A percentile compares a stretch with the other conserved stretches of the same genome.
These are phyloP conservation scores for Pollenia labialis DNA, from an alignment of 2,888 invertebrate genomes.

Conservation along the genomic window DNA sequence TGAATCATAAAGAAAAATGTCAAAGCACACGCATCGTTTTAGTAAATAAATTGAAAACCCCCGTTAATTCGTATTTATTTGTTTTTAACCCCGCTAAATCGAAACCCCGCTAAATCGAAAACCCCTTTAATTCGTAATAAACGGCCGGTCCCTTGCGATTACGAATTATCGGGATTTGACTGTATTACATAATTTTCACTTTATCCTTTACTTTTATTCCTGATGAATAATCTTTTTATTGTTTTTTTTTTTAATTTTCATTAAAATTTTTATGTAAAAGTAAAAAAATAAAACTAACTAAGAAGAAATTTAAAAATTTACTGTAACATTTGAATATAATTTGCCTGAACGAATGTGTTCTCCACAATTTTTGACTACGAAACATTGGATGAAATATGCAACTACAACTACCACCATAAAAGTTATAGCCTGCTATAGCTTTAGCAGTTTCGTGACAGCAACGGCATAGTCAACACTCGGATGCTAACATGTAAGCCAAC, in stretches of 20 bases:
- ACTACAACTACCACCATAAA: conserved; percentile 16
- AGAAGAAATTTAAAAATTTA: conserved; percentile 32
- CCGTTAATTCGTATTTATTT: too few species aligned
- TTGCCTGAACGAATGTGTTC: conserved; percentile 66
- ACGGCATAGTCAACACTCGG: conserved; percentile 46
- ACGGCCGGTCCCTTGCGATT: too few species aligned
- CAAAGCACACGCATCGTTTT: too few species aligned
- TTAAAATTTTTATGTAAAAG: not conserved
- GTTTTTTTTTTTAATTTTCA: not conserved
- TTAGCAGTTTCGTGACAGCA: not conserved
- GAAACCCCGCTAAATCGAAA: too few species aligned
- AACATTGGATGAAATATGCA: conserved; percentile 61
- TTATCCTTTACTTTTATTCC: not conserved
- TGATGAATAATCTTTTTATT: not conserved
- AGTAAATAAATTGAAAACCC: too few species aligned
- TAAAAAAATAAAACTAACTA: not conserved
- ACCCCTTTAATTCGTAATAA: too few species aligned
- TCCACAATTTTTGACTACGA: conserved; percentile 4
- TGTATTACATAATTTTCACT: not conserved
- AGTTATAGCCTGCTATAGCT: not conserved
- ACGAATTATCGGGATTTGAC: too few species aligned
- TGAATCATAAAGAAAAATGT: too few species aligned
- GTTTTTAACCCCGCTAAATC: too few species aligned
- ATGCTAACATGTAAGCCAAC: conserved; percentile 32
- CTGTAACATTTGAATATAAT: conserved; percentile 69